Conservation (phyloP, 1,140 invertebrate species). For the Drosophila repletoides region DNA sequence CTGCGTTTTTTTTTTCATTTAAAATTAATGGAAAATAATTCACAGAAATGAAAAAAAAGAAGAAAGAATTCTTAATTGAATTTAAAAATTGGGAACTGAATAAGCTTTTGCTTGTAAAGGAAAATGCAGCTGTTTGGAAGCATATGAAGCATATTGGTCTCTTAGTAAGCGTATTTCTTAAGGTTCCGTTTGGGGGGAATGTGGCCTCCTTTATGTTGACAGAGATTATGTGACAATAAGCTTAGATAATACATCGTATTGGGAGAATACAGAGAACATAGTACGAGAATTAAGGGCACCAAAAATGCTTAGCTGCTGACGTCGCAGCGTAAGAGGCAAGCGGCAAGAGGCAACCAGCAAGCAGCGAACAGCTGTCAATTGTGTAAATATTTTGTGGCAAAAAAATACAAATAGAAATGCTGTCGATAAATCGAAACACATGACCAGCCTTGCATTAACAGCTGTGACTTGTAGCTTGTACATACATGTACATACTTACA, state of each 20-base stretch:
- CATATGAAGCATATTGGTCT: constrained; percentile 1
- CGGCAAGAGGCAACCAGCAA: not conserved
- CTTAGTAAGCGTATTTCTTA: constrained; percentile 8
- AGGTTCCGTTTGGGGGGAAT: not conserved
- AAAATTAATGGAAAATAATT: too few species aligned
- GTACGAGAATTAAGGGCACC: not conserved
- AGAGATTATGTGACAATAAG: constrained; percentile 51
- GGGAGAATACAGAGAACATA: not conserved
- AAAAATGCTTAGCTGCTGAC: constrained; percentile 5
- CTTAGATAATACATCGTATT: constrained; percentile 24
- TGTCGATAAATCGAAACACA: constrained; percentile 40
- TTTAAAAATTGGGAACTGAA: too few species aligned
- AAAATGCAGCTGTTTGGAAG: too few species aligned
- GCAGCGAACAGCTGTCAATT: constrained; percentile 39
- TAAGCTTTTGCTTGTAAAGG: too few species aligned
- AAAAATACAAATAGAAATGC: constrained; percentile 43
- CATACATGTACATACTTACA: not conserved
- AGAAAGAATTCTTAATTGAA: too few species aligned
- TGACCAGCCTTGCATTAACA: constrained; percentile 39
- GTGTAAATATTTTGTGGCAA: constrained; percentile 46
- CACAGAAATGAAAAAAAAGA: too few species aligned
- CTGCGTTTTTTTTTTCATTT: too few species aligned
- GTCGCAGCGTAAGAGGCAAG: not conserved
- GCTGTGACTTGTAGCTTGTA: constrained; percentile 22
- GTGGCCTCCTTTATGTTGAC: constrained; percentile 37